phyloP scores from a whole-genome alignment of 1,140 invertebrate species.

The Eupeodes corollae region DNA sequence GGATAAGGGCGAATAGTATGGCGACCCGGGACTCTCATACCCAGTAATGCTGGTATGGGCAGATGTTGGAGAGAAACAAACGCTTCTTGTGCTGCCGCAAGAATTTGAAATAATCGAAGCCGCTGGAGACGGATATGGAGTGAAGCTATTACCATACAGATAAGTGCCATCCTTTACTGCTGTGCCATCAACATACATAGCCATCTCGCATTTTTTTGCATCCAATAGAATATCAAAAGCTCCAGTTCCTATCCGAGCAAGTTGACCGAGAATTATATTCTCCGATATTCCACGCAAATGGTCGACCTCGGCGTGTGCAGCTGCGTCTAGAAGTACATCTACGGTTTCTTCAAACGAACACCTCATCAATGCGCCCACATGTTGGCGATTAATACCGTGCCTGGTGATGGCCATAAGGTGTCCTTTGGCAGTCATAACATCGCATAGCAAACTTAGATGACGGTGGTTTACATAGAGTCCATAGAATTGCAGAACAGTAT shows the following conservation, averaged over 20 bases:
- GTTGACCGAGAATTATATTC: slow-evolving; percentile 95
- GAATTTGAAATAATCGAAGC: slow-evolving; percentile 58
- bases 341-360: slow-evolving; percentile 89
- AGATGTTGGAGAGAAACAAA: slow-evolving; percentile 53
- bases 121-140: slow-evolving; percentile 66
- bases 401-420: slow-evolving; percentile 99
- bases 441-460: slow-evolving; percentile 95
- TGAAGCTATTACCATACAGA: slow-evolving; percentile 45
- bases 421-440: slow-evolving; percentile 98
- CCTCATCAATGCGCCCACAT: slow-evolving; percentile 93
- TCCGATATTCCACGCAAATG: slow-evolving; percentile 96
- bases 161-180: slow-evolving; percentile 82
- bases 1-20: slow-evolving; percentile 72
- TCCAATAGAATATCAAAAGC: slow-evolving; percentile 92
- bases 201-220: slow-evolving; percentile 92
- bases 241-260: slow-evolving; percentile 91
- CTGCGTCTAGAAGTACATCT: slow-evolving; percentile 93
- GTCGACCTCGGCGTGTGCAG: slow-evolving; percentile 89
- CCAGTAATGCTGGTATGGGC: slow-evolving; percentile 62
- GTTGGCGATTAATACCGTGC: slow-evolving; percentile 97
- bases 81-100: slow-evolving; percentile 69
- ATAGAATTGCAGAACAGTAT: slow-evolving; percentile 94
- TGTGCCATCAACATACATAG: slow-evolving; percentile 78
- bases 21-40: slow-evolving; percentile 41
- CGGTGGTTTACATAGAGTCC: slow-evolving; percentile 98